Evolutionary conservation across 2,797 vertebrate genomes (phyloP).

Genomic region (Cygnus olor): DNA sequence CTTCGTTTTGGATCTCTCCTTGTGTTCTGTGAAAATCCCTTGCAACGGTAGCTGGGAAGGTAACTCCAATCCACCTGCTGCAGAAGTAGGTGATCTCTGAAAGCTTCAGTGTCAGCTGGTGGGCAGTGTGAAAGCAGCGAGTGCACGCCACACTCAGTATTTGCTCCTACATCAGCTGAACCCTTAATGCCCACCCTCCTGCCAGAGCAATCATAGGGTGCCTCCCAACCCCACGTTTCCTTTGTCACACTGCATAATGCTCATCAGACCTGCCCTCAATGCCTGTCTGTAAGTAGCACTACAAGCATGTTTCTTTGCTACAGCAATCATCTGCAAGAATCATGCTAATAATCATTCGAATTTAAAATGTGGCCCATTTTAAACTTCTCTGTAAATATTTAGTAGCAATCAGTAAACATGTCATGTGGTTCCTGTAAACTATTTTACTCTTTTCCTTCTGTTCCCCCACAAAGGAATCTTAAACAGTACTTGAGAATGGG

Average conservation of each 20-base stretch:
- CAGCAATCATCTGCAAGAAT: conserved; percentile 8
- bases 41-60: neutral
- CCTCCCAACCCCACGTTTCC: neutral
- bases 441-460: neutral
- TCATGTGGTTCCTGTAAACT: neutral
- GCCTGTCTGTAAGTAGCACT: conserved; percentile 21
- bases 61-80: neutral
- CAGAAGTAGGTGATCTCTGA: neutral
- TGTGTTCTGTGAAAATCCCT: neutral
- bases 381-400: neutral
- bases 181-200: neutral
- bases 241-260: neutral
- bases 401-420: neutral
- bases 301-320: conserved; percentile 52
- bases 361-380: neutral
- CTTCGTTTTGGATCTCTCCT: neutral
- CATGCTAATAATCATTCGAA: neutral
- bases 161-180: neutral
- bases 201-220: neutral
- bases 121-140: neutral
- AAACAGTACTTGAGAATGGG: neutral
- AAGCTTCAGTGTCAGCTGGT: neutral
- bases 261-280: neutral
- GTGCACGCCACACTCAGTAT: neutral
- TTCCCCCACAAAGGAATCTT: neutral